Percentiles rank a stretch among this genome's conserved stretches.
Conservation (phyloP, 2,888 invertebrate species). For the Cosmia trapezina region DNA sequence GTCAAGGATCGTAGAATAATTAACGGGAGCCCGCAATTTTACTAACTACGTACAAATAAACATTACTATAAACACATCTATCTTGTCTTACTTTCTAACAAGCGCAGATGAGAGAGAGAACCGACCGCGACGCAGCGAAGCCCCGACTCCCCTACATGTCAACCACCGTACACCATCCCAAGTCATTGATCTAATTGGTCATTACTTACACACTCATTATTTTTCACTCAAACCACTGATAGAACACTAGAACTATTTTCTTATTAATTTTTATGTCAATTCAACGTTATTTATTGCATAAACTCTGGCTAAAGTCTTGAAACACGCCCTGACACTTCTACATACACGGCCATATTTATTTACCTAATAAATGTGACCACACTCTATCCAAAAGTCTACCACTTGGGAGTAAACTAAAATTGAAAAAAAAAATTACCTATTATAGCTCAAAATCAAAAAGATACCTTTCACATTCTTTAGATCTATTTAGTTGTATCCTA, state of each 20-base stretch:
- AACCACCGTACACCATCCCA: constrained; percentile 76
- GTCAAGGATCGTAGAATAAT: constrained; percentile 63
- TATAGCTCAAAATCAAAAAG: neutral
- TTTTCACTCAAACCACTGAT: constrained; percentile 47
- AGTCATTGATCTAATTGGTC: constrained; percentile 85
- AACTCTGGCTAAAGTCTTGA: constrained; percentile 33
- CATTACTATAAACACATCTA: constrained; percentile 74
- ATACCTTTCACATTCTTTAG: too few species aligned
- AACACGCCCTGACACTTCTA: constrained; percentile 70
- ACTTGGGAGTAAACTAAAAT: neutral
- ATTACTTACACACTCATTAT: constrained; percentile 69
- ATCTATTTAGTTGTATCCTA: neutral
- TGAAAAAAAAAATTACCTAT: neutral
- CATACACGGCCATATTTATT: constrained; percentile 86
- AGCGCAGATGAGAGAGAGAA: constrained; percentile 77
- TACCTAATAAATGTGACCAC: constrained; percentile 77
- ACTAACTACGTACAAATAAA: constrained; percentile 70
- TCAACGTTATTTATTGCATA: constrained; percentile 26
- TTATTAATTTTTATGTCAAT: constrained; percentile 36
- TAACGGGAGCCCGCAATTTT: constrained; percentile 62
- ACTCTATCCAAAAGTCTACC: constrained; percentile 1
- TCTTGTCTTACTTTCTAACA: constrained; percentile 80
- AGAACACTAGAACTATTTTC: constrained; percentile 35
- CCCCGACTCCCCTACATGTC: constrained; percentile 79
- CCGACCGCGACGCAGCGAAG: constrained; percentile 78